Base-by-base conservation (phyloP, 2,113 vertebrate genomes). In the Rousettus leschenaultii region DNA sequence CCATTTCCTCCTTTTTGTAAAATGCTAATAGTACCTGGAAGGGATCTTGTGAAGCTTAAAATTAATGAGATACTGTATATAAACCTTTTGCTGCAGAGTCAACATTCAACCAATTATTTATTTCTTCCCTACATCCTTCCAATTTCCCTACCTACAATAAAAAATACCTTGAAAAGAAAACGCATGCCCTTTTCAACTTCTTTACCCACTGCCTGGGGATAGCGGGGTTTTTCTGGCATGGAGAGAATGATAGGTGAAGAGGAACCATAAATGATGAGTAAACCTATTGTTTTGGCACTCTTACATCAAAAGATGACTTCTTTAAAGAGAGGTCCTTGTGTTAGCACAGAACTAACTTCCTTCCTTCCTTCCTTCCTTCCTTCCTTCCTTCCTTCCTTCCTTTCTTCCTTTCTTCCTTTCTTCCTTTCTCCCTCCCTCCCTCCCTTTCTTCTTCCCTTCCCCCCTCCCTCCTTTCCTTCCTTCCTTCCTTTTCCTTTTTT, bases 271-370 rank as follows among this genome's bases (percentile, higher is more conserved):
- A 77, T 79, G 48, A 73, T 51, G 5, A 78, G 11, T 33, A 59
- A 85, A 51, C 61, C 15, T 87, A 40, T 35, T 40, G 24, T 33
- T 79, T 66, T 77, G n/a, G 15, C 5, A 30, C 2, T 95, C 24
- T 94, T 77, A 45, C 28, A 85, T 92, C 38, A 93, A 88, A 88
- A 90, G 38, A 66, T 71, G 80, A 71, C 11, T 43, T 66, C 10
- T 75, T 59, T 91, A 66, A 74, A 53, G 89, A 82, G 57, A 84
- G 19, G n/a, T 83, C 68, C 68, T 59, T 53, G 33, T 59, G 24
- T 92, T 82, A 70, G 33, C 13, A 83, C 11, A 83, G 57, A 79
- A 9, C 48, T 48, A 75, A 4, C 6, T 38, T 55, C 87, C 35
- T 15, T 1, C 57, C 7, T 55, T 6, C 33, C 1, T 40, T 1